These are phyloP conservation scores for Sebastes ruberrimus DNA, from an alignment of 2,797 vertebrate genomes.

Conservation along the genomic window DNA sequence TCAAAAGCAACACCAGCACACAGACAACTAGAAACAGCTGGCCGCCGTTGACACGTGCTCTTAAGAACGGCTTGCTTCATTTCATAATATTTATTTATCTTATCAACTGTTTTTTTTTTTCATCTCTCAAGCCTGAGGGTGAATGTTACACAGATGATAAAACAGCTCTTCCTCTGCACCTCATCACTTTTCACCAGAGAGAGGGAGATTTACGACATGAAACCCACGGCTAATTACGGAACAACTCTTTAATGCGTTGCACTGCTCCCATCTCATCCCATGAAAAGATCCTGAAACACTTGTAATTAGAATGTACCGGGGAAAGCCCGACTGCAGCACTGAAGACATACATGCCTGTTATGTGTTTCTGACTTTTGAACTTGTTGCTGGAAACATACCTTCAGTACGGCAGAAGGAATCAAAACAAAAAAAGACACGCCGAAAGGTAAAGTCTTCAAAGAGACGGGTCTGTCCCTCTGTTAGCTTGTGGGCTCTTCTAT, in stretches of 20 bases:
- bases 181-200: conserved; percentile 46
- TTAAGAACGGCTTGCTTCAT: conserved; percentile 38
- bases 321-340: conserved; percentile 71
- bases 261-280: conserved; percentile 51
- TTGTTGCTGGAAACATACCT: conserved; percentile 45
- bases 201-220: conserved; percentile 71
- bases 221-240: conserved; percentile 75
- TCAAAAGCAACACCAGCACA: conserved; percentile 16
- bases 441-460: conserved; percentile 46
- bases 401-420: conserved; percentile 42
- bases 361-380: conserved; percentile 65
- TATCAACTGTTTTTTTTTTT: conserved; percentile 27
- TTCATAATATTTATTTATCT: conserved; percentile 68
- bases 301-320: conserved; percentile 69
- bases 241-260: conserved; percentile 67
- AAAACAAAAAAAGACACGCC: conserved; percentile 67
- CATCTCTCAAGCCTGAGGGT: conserved; percentile 32
- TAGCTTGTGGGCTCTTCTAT: conserved; percentile 10
- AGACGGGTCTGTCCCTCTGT: conserved; percentile 17
- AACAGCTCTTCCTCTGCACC: conserved; percentile 59
- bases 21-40: conserved; percentile 20
- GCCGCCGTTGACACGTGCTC: conserved; percentile 23
- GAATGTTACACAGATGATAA: conserved; percentile 64
- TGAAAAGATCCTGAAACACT: conserved; percentile 67
- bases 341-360: conserved; percentile 48